These are phyloP conservation scores for Peribatodes rhomboidaria DNA, from an alignment of 2,888 invertebrate genomes.

Conservation along the genomic window DNA sequence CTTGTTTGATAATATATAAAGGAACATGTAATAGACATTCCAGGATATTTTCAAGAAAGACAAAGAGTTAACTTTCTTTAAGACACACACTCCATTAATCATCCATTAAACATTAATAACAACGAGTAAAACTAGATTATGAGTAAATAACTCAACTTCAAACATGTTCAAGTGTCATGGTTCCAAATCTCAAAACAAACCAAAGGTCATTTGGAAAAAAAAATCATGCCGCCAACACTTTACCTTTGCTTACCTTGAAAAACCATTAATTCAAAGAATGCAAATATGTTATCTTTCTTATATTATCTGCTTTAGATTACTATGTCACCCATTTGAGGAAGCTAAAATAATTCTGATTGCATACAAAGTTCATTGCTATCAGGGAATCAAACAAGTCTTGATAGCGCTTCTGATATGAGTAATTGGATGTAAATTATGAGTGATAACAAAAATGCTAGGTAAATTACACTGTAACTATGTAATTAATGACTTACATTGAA, in stretches of 20 bases:
- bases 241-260: conserved; percentile 6
- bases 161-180: neutral
- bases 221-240: neutral
- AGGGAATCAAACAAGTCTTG: conserved; percentile 18
- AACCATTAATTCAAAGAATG: conserved; percentile 11
- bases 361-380: conserved; percentile 19
- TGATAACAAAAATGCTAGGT: neutral
- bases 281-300: conserved; percentile 1
- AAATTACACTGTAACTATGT: neutral
- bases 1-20: too few species aligned
- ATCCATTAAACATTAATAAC: too few species aligned
- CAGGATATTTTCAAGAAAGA: too few species aligned
- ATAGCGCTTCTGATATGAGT: conserved; percentile 17
- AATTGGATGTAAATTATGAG: conserved; percentile 13
- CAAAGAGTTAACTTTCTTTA: too few species aligned
- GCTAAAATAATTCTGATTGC: conserved; percentile 9
- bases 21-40: too few species aligned
- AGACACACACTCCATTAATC: too few species aligned
- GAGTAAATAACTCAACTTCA: too few species aligned
- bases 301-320: neutral
- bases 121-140: too few species aligned
- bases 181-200: neutral
- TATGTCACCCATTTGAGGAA: neutral
- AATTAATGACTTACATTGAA: neutral
- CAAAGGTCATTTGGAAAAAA: neutral